Base-by-base conservation (phyloP, 92 coral and sea anemone species). In the Chrysogorgia sp. region DNA sequence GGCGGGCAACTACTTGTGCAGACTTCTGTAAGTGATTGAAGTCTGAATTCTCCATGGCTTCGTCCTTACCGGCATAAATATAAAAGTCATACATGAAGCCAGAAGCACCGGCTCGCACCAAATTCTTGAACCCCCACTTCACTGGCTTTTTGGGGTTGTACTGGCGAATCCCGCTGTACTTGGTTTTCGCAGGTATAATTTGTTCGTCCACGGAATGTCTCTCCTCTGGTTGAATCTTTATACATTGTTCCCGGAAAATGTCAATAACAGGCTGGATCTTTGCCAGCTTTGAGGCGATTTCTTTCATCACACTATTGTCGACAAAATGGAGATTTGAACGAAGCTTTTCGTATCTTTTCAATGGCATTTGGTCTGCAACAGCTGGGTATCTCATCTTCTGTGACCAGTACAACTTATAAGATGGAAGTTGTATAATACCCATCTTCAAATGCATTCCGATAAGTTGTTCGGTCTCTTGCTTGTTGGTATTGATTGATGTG, bases 351-450 rank as follows among this genome's bases (percentile, higher is more conserved):
- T 67, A 67, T 25, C 75, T 40, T 45, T 67, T 67, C 57, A 67
- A 45, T 21, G 74, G 74, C 74, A 67, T 67, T 41, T 19, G 29
- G 33, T 67, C 57, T 1, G 74, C 74, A 12, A 63, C 37, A 41
- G 69, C 69, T 31, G 69, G 69, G 43, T 63, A 63, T 15, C 69
- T 31, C 24, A 63, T 8, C 43, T 63, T 17, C 69, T 63, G 69
- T 40, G 74, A 67, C 74, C 74, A 67, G 55, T 67, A 67, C 57
- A 67, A n/a, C 55, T 67, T 67, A 23, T 67, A 67, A 0, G 74
- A 67, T 19, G 74, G 74, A 40, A 67, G 75, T n/a, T 67, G 57
- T 24, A 67, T 19, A 0, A 67, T 29, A 67, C 74, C 74, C 74
- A 67, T 67, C 74, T 67, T 67, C 56, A 67, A 9, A 48, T 67